Conservation (phyloP, 2,113 vertebrate genomes). For the Etheostoma cragini region DNA sequence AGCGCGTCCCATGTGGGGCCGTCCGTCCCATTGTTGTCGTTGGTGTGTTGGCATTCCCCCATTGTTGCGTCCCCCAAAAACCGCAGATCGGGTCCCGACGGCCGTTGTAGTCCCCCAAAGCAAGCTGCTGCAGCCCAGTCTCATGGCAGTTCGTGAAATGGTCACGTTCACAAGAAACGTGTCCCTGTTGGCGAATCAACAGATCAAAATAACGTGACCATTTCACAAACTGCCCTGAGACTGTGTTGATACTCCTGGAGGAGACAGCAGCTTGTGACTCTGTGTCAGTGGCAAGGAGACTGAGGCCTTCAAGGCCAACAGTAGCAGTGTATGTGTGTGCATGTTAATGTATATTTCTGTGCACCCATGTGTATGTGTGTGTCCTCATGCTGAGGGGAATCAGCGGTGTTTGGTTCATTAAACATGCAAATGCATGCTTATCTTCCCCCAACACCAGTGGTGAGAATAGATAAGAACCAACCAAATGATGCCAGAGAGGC, state of each 20-base stretch:
- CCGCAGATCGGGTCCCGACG: no score
- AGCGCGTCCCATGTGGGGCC: no score
- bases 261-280: conserved; percentile 74
- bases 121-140: no score
- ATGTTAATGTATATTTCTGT: neutral
- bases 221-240: no score
- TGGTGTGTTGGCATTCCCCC: no score
- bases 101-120: no score
- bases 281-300: conserved; percentile 71
- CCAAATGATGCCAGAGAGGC: conserved; percentile 70
- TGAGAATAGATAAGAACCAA: conserved; percentile 82
- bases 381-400: conserved; percentile 68
- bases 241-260: conserved; percentile 44
- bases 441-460: conserved; percentile 86
- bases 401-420: conserved; percentile 80
- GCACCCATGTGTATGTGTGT: conserved; percentile 41
- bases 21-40: no score
- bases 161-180: no score
- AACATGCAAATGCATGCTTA: conserved; percentile 88
- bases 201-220: no score
- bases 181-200: no score
- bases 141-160: no score
- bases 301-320: conserved; percentile 59
- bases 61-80: no score
- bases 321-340: conserved; percentile 1